These are phyloP conservation scores for Pandion haliaetus DNA, from an alignment of 2,113 vertebrate species.

Conservation along the genomic window DNA sequence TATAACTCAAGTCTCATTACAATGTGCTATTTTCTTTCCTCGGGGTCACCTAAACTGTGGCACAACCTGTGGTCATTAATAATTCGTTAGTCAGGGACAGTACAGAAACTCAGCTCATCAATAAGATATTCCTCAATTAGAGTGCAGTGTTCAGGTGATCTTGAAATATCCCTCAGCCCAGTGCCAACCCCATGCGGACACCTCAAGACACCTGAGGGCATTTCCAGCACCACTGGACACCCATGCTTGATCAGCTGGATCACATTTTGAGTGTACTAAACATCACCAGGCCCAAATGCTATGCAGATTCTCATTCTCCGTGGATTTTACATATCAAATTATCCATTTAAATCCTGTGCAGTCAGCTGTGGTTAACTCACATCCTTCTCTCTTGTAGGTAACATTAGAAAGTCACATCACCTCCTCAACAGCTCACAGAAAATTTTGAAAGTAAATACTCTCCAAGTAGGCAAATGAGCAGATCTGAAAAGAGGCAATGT, in stretches of 20 bases:
- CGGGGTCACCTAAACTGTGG: fast-evolving
- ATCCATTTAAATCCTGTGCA: not conserved
- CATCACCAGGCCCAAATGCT: not conserved
- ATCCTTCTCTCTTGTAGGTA: not conserved
- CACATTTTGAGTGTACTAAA: not conserved
- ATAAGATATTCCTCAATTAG: not conserved
- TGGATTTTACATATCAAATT: not conserved
- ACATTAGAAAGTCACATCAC: not conserved
- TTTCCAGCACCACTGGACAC: not conserved
- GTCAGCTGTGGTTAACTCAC: not conserved
- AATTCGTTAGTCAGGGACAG: not conserved
- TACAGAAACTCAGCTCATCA: not conserved
- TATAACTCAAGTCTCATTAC: not conserved
- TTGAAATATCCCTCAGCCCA: not conserved
- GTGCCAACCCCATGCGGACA: not conserved
- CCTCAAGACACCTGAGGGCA: not conserved
- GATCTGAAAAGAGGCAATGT: not conserved
- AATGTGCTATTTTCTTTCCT: not conserved
- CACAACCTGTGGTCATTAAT: not conserved
- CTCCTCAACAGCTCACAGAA: not conserved
- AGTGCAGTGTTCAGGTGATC: not conserved
- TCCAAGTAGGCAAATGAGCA: not conserved
- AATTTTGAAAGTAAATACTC: not conserved
- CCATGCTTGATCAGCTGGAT: not conserved
- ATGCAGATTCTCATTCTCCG: not conserved